phyloP scores from a whole-genome alignment of 2,113 vertebrate species.

The Platanista minor region DNA sequence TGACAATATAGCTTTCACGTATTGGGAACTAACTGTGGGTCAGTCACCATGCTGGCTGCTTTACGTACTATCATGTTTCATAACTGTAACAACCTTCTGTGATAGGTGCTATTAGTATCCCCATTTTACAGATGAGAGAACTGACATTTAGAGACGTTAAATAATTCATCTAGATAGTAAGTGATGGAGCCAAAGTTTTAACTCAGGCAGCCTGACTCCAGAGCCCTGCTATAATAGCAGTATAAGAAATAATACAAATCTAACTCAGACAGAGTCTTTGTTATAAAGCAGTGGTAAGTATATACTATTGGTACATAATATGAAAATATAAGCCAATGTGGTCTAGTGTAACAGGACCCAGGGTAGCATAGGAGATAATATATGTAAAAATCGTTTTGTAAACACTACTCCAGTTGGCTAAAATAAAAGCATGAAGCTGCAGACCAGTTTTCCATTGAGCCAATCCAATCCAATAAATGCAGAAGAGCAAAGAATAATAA shows the following conservation, averaged over 20 bases:
- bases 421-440: conserved; percentile 1
- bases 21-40: not conserved
- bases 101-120: not conserved
- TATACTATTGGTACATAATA: not conserved
- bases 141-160: not conserved
- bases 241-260: not conserved
- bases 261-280: not conserved
- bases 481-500: not conserved
- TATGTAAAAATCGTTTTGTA: not conserved
- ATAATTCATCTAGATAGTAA: not conserved
- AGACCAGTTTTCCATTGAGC: not conserved
- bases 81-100: not conserved
- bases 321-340: not conserved
- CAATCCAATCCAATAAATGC: not conserved
- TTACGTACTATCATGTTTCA: not conserved
- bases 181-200: not conserved
- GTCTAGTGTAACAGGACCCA: not conserved
- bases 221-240: not conserved
- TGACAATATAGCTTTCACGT: not conserved
- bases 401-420: not conserved
- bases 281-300: not conserved
- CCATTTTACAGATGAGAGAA: not conserved
- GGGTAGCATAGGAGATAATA: not conserved
- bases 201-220: not conserved
- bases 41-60: not conserved